Conservation (phyloP, 2,888 invertebrate genomes). For the Orgyia antiqua region DNA sequence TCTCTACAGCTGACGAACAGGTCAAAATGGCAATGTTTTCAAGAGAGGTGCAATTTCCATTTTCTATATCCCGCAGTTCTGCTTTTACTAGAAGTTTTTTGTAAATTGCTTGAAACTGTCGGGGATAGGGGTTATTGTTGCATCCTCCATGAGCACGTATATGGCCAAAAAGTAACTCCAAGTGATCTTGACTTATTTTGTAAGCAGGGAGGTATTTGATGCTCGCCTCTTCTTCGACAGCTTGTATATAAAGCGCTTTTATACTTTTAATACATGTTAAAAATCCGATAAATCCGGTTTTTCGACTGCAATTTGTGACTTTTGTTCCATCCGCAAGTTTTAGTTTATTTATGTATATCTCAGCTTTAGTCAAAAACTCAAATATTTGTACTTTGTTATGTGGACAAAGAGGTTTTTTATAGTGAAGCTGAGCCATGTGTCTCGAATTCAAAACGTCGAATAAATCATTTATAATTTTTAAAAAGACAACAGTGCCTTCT, state of each 20-base stretch:
- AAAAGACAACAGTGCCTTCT: not conserved
- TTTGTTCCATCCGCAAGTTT: not conserved
- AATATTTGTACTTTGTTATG: not conserved
- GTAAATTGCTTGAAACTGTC: conserved; percentile 10
- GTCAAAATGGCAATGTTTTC: conserved; percentile 8
- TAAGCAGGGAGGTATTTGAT: conserved; percentile 1
- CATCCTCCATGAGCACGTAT: conserved; percentile 6
- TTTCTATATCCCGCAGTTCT: conserved; percentile 6
- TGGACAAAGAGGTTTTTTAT: not conserved
- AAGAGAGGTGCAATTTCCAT: conserved; percentile 11
- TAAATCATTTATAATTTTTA: not conserved
- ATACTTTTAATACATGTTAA: conserved; percentile 4
- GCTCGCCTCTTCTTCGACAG: conserved; percentile 1
- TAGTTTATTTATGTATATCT: not conserved
- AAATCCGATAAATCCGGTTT: conserved; percentile 2
- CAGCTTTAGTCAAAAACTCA: not conserved
- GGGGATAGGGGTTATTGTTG: conserved; percentile 13
- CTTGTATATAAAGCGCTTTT: conserved; percentile 1
- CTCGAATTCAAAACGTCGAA: not conserved
- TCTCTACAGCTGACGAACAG: not conserved
- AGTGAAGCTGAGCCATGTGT: not conserved
- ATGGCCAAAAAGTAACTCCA: conserved; percentile 8
- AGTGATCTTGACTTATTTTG: conserved; percentile 6
- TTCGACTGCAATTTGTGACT: not conserved
- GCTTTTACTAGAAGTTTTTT: conserved; percentile 11